A percentile compares a stretch with the other conserved stretches of the same genome.
These are phyloP conservation scores for Drosophila longiperda DNA, from an alignment of 2,888 invertebrate species.

Conservation along the genomic window DNA sequence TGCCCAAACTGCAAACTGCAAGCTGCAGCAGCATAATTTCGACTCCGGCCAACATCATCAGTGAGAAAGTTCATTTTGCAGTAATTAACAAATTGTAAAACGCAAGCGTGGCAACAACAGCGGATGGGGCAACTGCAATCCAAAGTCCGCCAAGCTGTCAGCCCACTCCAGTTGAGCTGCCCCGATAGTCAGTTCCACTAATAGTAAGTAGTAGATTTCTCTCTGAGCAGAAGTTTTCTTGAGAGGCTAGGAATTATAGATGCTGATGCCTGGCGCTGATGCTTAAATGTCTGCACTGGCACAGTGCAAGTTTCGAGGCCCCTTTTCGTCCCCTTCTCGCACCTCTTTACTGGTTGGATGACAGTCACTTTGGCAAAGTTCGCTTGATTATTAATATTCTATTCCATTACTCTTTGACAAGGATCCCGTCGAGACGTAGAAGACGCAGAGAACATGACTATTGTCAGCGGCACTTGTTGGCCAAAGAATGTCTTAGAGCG, in stretches of 20 bases:
- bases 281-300: conserved; percentile 23
- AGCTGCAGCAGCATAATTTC: conserved; percentile 4
- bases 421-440: not conserved
- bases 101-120: conserved; percentile 23
- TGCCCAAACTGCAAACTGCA: conserved; percentile 43
- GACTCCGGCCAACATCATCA: conserved; percentile 22
- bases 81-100: conserved; percentile 79
- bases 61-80: conserved; percentile 72
- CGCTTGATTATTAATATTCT: conserved; percentile 74
- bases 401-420: conserved; percentile 68
- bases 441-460: conserved; percentile 21
- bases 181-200: conserved; percentile 24
- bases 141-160: conserved; percentile 54
- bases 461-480: conserved; percentile 73
- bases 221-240: conserved; percentile 62
- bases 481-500: conserved; percentile 3
- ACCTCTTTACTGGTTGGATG: conserved; percentile 43
- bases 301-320: conserved; percentile 19
- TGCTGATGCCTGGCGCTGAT: conserved; percentile 59
- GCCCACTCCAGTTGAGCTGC: conserved; percentile 33
- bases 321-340: conserved; percentile 2
- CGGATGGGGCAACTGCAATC: conserved; percentile 23
- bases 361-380: conserved; percentile 76
- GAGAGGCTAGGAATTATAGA: conserved; percentile 70
- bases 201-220: conserved; percentile 40